Evolutionary conservation across 2,797 vertebrate species (phyloP).

Genomic region (Lepus oiostolus): DNA sequence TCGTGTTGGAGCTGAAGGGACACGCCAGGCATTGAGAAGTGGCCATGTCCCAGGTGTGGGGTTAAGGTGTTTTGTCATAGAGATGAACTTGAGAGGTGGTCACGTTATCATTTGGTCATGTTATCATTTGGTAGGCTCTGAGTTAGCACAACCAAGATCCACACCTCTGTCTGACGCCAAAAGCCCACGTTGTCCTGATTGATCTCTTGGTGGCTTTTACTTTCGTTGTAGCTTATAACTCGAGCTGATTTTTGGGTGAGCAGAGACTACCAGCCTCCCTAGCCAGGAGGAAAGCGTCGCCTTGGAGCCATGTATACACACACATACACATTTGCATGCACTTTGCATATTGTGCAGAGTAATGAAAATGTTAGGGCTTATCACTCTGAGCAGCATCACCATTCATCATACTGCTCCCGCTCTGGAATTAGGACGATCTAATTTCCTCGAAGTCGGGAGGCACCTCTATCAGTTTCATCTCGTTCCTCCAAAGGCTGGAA

Average conservation of each 20-base stretch:
- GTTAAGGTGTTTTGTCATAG: neutral
- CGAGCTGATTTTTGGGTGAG: neutral
- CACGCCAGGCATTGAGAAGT: neutral
- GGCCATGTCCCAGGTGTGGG: fast-evolving
- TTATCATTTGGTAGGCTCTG: neutral
- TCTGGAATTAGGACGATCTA: conserved; percentile 8
- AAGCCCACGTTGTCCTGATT: neutral
- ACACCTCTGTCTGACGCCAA: neutral
- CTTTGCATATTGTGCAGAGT: neutral
- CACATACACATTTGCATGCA: neutral
- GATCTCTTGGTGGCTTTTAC: neutral
- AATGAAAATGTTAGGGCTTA: conserved; percentile 49
- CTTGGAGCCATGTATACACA: neutral
- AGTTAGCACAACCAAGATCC: neutral
- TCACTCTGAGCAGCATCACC: neutral
- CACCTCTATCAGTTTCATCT: conserved; percentile 51
- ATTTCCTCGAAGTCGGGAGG: conserved; percentile 60
- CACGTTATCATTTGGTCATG: too few species aligned
- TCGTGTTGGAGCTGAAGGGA: neutral
- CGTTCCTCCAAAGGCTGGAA: neutral
- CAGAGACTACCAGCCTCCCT: neutral
- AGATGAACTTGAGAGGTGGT: neutral
- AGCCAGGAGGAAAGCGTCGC: neutral
- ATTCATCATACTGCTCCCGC: neutral
- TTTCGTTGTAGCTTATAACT: neutral